These are phyloP conservation scores for Cheilosia soror DNA, from an alignment of 2,888 invertebrate genomes.

Conservation along the genomic window DNA sequence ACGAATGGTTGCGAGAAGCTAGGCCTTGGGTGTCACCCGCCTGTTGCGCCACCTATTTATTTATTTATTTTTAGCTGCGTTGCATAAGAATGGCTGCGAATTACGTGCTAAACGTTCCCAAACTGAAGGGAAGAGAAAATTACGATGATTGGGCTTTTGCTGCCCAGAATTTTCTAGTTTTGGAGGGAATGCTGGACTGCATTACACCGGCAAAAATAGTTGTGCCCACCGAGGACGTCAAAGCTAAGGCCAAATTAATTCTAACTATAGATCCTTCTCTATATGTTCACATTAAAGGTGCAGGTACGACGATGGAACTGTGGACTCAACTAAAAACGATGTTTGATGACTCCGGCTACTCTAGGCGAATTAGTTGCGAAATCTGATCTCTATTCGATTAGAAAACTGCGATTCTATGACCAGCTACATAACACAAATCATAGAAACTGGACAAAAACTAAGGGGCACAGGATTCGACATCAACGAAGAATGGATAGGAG, in stretches of 20 bases:
- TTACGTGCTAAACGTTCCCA: conserved; percentile 28
- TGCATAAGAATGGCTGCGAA: conserved; percentile 28
- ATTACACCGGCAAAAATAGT: conserved; percentile 3
- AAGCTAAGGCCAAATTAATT: conserved; percentile 46
- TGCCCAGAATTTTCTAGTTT: conserved; percentile 34
- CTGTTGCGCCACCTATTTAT: no score
- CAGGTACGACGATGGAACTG: conserved; percentile 10
- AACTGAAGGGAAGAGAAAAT: conserved; percentile 40
- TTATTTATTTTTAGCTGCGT: no score
- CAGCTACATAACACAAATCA: conserved; percentile 25
- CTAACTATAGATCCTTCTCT: conserved; percentile 46
- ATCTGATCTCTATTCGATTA: conserved; percentile 22
- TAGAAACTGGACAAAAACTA: conserved; percentile 30
- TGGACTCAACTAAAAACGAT: conserved; percentile 31
- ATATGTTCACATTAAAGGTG: conserved; percentile 43
- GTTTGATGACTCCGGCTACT: conserved; percentile 10
- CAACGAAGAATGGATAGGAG: conserved; percentile 60
- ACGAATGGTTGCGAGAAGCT: no score
- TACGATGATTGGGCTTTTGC: conserved; percentile 41
- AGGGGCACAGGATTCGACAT: conserved; percentile 47
- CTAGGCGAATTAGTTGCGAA: conserved; percentile 3
- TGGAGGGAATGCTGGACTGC: conserved; percentile 33
- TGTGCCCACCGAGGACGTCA: neutral
- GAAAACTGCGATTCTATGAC: conserved; percentile 22
- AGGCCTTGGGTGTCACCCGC: no score